Percentiles rank a stretch among this genome's conserved stretches.
phyloP scores from a whole-genome alignment of 2,888 invertebrate species.

The Rhynchonema sp. region DNA sequence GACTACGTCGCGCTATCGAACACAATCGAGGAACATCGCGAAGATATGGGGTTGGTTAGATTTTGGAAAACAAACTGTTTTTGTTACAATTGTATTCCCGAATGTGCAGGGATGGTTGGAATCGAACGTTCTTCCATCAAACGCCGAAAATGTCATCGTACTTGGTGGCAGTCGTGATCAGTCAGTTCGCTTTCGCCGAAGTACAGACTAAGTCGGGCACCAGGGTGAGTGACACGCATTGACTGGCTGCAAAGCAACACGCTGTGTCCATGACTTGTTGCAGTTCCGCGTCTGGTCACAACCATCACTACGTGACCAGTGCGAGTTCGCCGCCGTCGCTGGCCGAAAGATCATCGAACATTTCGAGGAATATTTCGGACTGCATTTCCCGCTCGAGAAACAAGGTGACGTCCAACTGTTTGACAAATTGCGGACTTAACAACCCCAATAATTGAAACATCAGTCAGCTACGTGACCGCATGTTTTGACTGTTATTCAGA shows the following conservation, averaged over 20 bases:
- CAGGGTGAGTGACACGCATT: no score
- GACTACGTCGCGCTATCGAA: slow-evolving; percentile 17
- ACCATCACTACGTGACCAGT: slow-evolving; percentile 46
- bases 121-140: slow-evolving; percentile 36
- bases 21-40: slow-evolving; percentile 9
- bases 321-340: slow-evolving; percentile 52
- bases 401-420: slow-evolving; percentile 25
- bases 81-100: background rate
- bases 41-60: background rate
- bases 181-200: slow-evolving; percentile 50
- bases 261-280: no score
- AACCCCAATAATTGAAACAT: background rate
- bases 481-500: slow-evolving; percentile 32
- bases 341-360: slow-evolving; percentile 49
- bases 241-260: no score
- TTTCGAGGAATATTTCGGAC: slow-evolving; percentile 31
- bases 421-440: no score
- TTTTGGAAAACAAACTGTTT: background rate
- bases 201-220: slow-evolving; percentile 42
- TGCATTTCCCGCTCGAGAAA: slow-evolving; percentile 32
- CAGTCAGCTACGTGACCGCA: background rate
- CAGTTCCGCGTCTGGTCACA: slow-evolving; percentile 48
- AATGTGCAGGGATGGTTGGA: background rate
- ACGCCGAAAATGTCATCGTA: slow-evolving; percentile 60
- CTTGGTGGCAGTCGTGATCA: slow-evolving; percentile 64